A percentile compares a stretch with the other conserved stretches of the same genome.
Conservation (phyloP, 2,113 vertebrate genomes). For the Pimephales promelas region DNA sequence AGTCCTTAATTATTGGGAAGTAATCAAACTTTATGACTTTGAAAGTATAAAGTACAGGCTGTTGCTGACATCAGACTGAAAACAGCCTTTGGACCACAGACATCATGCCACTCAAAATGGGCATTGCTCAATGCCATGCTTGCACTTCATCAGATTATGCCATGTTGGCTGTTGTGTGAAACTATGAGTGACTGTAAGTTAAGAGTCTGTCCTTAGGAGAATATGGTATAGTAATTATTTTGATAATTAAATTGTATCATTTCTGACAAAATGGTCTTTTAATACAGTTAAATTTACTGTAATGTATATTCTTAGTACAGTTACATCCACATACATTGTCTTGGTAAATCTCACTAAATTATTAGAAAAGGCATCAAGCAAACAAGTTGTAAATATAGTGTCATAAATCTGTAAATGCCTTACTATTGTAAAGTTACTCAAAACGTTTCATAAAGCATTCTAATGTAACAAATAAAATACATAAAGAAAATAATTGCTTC, state of each 20-base stretch:
- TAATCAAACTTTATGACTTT: constrained; percentile 5
- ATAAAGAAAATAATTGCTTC: background rate
- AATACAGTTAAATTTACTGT: too few species aligned
- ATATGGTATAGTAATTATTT: background rate
- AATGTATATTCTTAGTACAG: too few species aligned
- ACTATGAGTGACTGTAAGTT: background rate
- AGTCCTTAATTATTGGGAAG: background rate
- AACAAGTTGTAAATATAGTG: background rate
- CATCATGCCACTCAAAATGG: background rate
- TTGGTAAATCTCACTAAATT: background rate
- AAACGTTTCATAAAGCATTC: background rate
- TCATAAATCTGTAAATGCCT: background rate
- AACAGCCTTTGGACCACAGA: background rate
- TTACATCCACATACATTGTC: background rate
- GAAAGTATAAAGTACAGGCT: background rate
- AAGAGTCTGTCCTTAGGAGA: background rate
- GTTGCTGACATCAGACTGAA: background rate
- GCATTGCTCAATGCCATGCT: background rate
- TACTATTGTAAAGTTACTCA: background rate
- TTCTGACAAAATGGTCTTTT: background rate
- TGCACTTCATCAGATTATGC: background rate
- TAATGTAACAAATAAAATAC: background rate
- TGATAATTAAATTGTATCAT: background rate
- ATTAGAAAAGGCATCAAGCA: background rate
- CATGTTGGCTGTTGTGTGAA: background rate